Evolutionary conservation across 2,113 vertebrate genomes (phyloP).

Genomic region (Pedetes capensis): DNA sequence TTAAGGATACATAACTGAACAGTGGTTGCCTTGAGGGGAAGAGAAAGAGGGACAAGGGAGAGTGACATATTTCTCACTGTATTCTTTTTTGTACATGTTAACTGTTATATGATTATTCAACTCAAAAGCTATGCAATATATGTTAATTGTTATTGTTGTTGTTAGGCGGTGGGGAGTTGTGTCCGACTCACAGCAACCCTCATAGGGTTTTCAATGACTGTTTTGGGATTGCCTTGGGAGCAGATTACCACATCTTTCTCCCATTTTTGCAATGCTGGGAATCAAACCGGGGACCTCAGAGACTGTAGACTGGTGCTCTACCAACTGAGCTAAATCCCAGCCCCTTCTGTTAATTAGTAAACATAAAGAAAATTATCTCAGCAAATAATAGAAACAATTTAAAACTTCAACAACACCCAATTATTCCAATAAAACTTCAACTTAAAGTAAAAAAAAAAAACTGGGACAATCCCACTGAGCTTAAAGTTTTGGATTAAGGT

Average conservation of each 20-base stretch:
- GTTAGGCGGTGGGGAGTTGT: too few relatives aligned
- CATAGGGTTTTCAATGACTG: too few relatives aligned
- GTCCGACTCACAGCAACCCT: too few relatives aligned
- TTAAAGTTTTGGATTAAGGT: neutral
- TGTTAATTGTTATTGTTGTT: too few relatives aligned
- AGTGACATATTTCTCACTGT: neutral
- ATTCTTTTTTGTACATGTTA: constrained; percentile 9
- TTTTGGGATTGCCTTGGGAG: too few relatives aligned
- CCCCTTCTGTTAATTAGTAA: too few relatives aligned
- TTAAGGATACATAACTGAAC: neutral
- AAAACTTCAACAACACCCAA: neutral
- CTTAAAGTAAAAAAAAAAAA: constrained; percentile 1
- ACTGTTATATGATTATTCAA: neutral
- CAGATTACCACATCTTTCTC: too few relatives aligned
- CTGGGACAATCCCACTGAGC: neutral
- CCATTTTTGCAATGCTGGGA: too few relatives aligned
- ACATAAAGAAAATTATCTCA: neutral
- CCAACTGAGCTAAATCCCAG: too few relatives aligned
- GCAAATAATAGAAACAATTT: constrained; percentile 7
- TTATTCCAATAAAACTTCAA: constrained; percentile 30
- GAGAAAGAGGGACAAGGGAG: neutral
- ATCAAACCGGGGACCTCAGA: too few relatives aligned
- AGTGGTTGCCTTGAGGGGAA: neutral
- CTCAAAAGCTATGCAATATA: neutral
- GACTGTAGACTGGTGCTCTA: too few relatives aligned